Evolutionary conservation across 30 jellyfish, hydroid and myxozoan species (phyloP).

Genomic region (Morbakka virulenta): DNA sequence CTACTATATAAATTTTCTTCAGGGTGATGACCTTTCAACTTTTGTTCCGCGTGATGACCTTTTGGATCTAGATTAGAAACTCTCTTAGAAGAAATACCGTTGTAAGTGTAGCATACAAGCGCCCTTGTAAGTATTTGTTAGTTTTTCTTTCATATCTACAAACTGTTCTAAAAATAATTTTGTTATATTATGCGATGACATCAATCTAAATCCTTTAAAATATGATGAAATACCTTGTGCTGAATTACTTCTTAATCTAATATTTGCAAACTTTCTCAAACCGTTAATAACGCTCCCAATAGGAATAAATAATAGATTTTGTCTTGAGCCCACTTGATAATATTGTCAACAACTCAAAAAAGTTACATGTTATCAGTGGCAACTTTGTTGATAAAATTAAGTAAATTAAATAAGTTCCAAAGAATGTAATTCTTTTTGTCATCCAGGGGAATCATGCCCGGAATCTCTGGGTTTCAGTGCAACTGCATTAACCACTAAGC

Average conservation of each 20-base stretch:
- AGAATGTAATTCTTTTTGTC: too few species aligned
- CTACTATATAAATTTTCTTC: background rate
- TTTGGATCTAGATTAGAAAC: constrained; percentile 1
- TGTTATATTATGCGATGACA: constrained; percentile 1
- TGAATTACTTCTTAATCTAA: background rate
- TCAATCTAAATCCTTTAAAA: constrained; percentile 1
- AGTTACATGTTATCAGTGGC: constrained; percentile 11
- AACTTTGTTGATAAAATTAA: constrained; percentile 9
- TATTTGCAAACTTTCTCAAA: constrained; percentile 1
- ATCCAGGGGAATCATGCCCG: too few species aligned
- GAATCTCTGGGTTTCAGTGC: too few species aligned
- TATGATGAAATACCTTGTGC: constrained; percentile 9
- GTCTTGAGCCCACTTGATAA: constrained; percentile 1
- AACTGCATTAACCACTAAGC: too few species aligned
- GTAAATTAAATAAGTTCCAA: too few species aligned
- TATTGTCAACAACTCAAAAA: background rate
- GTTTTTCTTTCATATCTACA: background rate
- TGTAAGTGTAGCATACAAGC: constrained; percentile 10
- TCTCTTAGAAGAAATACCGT: background rate
- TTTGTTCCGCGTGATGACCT: constrained; percentile 15
- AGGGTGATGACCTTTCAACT: background rate
- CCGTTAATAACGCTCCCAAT: constrained; percentile 3
- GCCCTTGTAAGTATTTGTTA: background rate
- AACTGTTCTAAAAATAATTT: background rate
- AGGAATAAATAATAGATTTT: background rate